A percentile compares a stretch with the other conserved stretches of the same genome.
phyloP scores from a whole-genome alignment of 1,140 invertebrate genomes.

The Macrobrachium rosenbergii region DNA sequence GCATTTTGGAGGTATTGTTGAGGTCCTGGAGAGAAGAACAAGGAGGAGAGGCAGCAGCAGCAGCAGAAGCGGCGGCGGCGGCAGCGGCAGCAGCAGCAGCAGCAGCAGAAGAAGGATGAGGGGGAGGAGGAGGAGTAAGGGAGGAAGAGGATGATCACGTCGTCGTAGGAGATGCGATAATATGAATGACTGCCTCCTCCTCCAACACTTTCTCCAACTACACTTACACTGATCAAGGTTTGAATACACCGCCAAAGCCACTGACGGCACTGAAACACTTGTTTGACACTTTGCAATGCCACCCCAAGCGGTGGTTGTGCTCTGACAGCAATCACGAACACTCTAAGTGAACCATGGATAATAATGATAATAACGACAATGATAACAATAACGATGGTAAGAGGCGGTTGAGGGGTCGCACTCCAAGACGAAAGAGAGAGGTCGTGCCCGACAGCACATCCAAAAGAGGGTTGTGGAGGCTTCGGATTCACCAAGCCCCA shows the following conservation, averaged over 20 bases:
- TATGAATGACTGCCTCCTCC: neutral
- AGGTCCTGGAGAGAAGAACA: neutral
- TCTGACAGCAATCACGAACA: conserved; percentile 4
- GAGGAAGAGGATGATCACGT: neutral
- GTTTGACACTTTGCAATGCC: conserved; percentile 29
- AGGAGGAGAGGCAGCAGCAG: neutral
- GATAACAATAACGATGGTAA: no score
- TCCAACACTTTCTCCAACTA: neutral
- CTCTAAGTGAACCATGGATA: conserved; percentile 17
- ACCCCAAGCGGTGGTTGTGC: neutral
- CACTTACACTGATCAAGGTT: no score
- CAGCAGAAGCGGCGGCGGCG: neutral
- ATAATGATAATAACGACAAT: no score
- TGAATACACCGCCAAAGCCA: neutral
- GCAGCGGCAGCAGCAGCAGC: neutral
- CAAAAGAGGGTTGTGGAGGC: conserved; percentile 33
- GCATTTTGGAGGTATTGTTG: conserved; percentile 46
- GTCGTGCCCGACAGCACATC: neutral
- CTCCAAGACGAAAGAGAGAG: no score
- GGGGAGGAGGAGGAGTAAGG: no score
- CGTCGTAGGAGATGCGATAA: neutral
- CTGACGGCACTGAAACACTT: conserved; percentile 1
- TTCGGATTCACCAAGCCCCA: conserved; percentile 18
- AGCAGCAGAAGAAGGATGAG: no score
- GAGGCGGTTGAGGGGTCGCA: no score